Evolutionary conservation across 2,113 vertebrate species (phyloP).

Genomic region (Okapia johnstoni): DNA sequence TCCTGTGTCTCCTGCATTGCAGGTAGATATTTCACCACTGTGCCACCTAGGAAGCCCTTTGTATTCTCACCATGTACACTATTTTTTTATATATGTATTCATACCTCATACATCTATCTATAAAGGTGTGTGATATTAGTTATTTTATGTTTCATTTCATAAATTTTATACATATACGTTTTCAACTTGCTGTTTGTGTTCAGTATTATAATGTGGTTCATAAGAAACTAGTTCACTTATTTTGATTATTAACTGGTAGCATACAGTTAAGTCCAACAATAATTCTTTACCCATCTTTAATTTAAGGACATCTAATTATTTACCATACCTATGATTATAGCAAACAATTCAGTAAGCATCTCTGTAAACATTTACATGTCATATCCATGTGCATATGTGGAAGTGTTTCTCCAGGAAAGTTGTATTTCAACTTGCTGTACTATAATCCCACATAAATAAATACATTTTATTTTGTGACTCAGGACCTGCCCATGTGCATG

Average conservation of each 20-base stretch:
- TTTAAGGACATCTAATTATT: neutral
- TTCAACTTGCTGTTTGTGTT: neutral
- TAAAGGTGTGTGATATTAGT: neutral
- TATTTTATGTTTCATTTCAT: neutral
- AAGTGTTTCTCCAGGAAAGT: neutral
- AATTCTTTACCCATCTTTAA: neutral
- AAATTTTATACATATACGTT: neutral
- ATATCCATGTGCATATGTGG: neutral
- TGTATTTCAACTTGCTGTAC: neutral
- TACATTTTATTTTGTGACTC: neutral
- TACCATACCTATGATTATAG: neutral
- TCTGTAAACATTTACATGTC: neutral
- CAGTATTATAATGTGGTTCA: neutral
- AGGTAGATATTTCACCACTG: neutral
- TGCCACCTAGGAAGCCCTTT: neutral
- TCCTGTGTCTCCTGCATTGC: neutral
- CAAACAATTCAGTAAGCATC: neutral
- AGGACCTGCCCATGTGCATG: neutral
- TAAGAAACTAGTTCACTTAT: neutral
- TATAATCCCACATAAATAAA: neutral
- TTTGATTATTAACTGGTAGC: neutral
- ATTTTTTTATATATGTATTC: neutral
- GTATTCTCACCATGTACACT: neutral
- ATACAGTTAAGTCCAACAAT: neutral
- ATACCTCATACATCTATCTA: too few species aligned